Evolutionary conservation across 2,888 invertebrate genomes (phyloP), one percentile per base, ranked within the genome.

Genomic region (Himalopsyche anomala): DNA sequence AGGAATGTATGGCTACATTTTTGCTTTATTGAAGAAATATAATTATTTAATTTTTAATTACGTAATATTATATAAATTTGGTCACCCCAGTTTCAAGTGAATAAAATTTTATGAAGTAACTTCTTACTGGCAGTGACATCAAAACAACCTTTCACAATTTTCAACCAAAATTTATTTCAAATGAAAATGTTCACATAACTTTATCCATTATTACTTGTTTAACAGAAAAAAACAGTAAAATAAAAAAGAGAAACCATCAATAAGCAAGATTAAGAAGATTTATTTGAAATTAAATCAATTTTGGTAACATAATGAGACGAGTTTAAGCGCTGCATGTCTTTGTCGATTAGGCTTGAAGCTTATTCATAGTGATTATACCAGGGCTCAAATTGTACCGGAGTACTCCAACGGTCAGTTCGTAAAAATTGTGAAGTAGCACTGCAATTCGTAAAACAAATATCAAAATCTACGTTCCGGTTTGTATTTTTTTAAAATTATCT

Each of bases 271-370:
- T 62, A 62, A 19, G 9, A 62, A 62, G 62, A 62, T 62, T 62
- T 62, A 62, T 62, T 62, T n/a, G 62, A 62, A 62, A 62, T 62
- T 62, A 62, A 62, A 62, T 62, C 62, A 62, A 62, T 62, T 51
- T 62, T 28, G 62, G 28, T 62, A n/a, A 62, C 28, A 62, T 62
- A 62, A 62, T 62, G 62, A 51, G 19, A 62, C 19, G 62, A 62
- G n/a, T 62, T 62, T 62, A 62, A 62, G 19, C 28, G 62, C 62
- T 19, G 62, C 62, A 62, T 62, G 62, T 62, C 62, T 62, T 11
- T 62, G 62, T 62, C 62, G 62, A 62, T 62, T 62, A 9, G 5
- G 15, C 28, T 62, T 62, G 19, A 28, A 62, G 28, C 62, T 62
- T 19, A 62, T 62, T n/a, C 62, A 19, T 19, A 62, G 9, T 62